phyloP scores from a whole-genome alignment of 2,113 vertebrate species.

The Monopterus albus region DNA sequence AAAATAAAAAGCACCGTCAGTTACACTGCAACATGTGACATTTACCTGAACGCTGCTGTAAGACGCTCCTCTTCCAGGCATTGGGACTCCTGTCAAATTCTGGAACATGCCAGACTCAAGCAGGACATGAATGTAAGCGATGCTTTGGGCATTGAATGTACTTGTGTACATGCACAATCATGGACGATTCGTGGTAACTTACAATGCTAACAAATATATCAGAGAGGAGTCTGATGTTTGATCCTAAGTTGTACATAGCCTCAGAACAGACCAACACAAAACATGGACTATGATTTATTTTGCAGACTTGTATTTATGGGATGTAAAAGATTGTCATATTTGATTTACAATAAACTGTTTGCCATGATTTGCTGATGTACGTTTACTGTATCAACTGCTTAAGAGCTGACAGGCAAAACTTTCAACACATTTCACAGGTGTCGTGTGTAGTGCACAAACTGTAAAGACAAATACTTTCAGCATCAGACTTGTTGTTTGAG shows the following conservation, averaged over 20 bases:
- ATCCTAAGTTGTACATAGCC: constrained; percentile 21
- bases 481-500: constrained; percentile 9
- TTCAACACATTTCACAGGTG: not conserved
- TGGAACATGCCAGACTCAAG: not conserved
- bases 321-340: constrained; percentile 61
- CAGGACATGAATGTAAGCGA: constrained; percentile 35
- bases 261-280: constrained; percentile 26
- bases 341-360: constrained; percentile 73
- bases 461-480: not conserved
- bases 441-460: constrained; percentile 2
- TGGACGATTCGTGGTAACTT: not conserved
- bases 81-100: not conserved
- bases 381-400: not conserved
- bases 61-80: not conserved
- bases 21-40: not conserved
- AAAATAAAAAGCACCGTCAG: too few relatives aligned
- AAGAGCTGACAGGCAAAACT: not conserved
- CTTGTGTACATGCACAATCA: constrained; percentile 18
- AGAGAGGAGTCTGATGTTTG: constrained; percentile 5
- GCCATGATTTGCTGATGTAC: constrained; percentile 26
- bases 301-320: constrained; percentile 69
- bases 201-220: not conserved
- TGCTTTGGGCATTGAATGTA: constrained; percentile 43
- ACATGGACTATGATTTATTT: constrained; percentile 72
- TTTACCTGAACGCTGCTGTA: constrained; percentile 13